Conservation (phyloP, 1,140 invertebrate species). For the Calosoma granatense region DNA sequence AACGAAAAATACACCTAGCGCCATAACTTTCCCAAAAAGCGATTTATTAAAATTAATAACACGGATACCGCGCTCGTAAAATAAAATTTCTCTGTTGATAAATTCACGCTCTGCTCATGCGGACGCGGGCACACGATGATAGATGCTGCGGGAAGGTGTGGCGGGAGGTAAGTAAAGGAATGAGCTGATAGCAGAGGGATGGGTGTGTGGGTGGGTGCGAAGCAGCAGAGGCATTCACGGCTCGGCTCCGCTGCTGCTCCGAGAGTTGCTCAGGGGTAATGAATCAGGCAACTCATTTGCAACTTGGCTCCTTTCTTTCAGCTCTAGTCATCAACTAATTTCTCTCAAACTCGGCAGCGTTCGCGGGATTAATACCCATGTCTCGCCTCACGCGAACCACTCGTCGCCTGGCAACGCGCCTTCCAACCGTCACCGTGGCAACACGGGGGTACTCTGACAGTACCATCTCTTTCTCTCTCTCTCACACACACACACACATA, state of each 20-base stretch:
- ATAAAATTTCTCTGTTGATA: slow-evolving; percentile 2
- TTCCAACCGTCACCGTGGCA: slow-evolving; percentile 21
- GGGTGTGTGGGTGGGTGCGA: not conserved
- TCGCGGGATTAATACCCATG: slow-evolving; percentile 26
- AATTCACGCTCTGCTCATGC: not conserved
- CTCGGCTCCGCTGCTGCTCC: not conserved
- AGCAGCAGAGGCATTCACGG: not conserved
- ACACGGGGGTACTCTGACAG: slow-evolving; percentile 12
- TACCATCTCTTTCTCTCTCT: not conserved
- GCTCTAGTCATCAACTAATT: slow-evolving; percentile 30
- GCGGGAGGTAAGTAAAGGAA: not conserved
- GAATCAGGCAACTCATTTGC: slow-evolving; percentile 32
- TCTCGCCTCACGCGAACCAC: slow-evolving; percentile 18
- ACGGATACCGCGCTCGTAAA: slow-evolving; percentile 6
- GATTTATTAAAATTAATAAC: slow-evolving; percentile 9
- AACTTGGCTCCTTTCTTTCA: slow-evolving; percentile 30
- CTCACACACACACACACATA: too few species aligned
- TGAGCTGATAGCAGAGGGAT: not conserved
- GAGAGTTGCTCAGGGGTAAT: slow-evolving; percentile 21
- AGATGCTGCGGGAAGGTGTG: not conserved
- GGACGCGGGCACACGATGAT: not conserved
- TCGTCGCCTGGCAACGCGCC: slow-evolving; percentile 25
- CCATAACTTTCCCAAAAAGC: not conserved
- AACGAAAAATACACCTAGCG: not conserved
- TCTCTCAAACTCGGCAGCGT: slow-evolving; percentile 24